A percentile compares a stretch with the other conserved stretches of the same genome.
Conservation (phyloP, 2,888 invertebrate species). For the Tanypteryx hageni region DNA sequence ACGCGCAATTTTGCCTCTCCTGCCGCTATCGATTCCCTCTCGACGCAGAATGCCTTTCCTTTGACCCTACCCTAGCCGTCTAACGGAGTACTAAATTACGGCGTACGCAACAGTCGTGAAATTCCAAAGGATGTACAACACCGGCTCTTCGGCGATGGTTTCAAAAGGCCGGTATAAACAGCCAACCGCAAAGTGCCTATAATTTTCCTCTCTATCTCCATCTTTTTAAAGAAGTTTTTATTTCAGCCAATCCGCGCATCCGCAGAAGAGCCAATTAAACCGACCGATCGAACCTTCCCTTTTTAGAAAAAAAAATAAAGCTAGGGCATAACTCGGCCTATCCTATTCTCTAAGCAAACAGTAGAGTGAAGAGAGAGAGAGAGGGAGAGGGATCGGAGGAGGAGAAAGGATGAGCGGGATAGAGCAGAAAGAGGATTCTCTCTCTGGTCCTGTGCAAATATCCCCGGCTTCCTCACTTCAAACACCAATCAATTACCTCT, state of each 20-base stretch:
- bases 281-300: not conserved
- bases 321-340: not conserved
- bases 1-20: not conserved
- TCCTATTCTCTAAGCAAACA: not conserved
- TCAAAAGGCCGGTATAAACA: not conserved
- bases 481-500: too few species aligned
- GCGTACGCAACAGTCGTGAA: not conserved
- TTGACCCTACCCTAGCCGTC: not conserved
- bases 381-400: too few species aligned
- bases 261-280: slow-evolving; percentile 1
- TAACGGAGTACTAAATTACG: not conserved
- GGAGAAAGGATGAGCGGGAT: too few species aligned
- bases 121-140: not conserved
- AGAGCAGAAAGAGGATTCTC: too few species aligned
- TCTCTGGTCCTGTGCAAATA: too few species aligned
- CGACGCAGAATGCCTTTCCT: not conserved
- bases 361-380: not conserved
- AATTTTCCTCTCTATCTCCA: not conserved
- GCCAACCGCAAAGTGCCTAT: too few species aligned
- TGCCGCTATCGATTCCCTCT: not conserved
- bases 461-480: too few species aligned
- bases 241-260: not conserved
- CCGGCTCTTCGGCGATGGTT: not conserved
- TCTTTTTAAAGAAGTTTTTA: not conserved
- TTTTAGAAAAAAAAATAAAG: not conserved